Conservation (phyloP, 2,113 vertebrate genomes). For the Tapirus terrestris region DNA sequence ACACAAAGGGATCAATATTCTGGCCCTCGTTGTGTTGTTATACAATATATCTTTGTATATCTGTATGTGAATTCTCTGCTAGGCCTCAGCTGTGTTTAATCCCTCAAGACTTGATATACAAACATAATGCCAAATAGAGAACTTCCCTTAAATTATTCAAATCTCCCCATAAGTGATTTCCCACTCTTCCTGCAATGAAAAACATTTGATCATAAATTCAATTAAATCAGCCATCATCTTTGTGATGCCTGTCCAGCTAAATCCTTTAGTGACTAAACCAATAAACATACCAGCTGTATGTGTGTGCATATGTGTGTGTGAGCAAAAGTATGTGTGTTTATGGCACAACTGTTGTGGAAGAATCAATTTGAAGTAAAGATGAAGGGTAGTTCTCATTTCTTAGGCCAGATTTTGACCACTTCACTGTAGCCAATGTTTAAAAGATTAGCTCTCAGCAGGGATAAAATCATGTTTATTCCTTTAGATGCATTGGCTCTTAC, state of each 20-base stretch:
- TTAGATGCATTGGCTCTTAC: slow-evolving; percentile 12
- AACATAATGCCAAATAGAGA: slow-evolving; percentile 81
- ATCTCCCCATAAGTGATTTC: slow-evolving; percentile 86
- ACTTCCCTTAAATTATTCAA: slow-evolving; percentile 89
- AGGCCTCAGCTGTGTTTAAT: slow-evolving; percentile 76
- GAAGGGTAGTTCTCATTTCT: slow-evolving; percentile 70
- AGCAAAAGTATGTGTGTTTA: slow-evolving; percentile 8
- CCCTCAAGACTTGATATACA: slow-evolving; percentile 80
- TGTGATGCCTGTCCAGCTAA: slow-evolving; percentile 90
- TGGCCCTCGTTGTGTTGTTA: background rate
- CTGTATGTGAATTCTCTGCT: slow-evolving; percentile 54
- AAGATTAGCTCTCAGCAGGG: slow-evolving; percentile 36
- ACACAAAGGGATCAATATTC: background rate
- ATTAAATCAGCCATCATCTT: slow-evolving; percentile 85
- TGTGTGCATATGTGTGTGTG: slow-evolving; percentile 56
- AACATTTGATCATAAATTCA: slow-evolving; percentile 90
- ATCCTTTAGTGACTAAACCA: slow-evolving; percentile 86
- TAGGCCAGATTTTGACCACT: slow-evolving; percentile 56
- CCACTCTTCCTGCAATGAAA: slow-evolving; percentile 80
- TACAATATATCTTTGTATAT: slow-evolving; percentile 10
- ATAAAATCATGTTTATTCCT: slow-evolving; percentile 19
- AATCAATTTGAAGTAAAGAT: slow-evolving; percentile 71
- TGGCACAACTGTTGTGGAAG: slow-evolving; percentile 37
- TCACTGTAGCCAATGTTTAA: slow-evolving; percentile 20
- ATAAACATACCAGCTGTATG: slow-evolving; percentile 83